These are phyloP conservation scores for Tetanocera ferruginea DNA, from an alignment of 2,888 invertebrate genomes.

Conservation along the genomic window DNA sequence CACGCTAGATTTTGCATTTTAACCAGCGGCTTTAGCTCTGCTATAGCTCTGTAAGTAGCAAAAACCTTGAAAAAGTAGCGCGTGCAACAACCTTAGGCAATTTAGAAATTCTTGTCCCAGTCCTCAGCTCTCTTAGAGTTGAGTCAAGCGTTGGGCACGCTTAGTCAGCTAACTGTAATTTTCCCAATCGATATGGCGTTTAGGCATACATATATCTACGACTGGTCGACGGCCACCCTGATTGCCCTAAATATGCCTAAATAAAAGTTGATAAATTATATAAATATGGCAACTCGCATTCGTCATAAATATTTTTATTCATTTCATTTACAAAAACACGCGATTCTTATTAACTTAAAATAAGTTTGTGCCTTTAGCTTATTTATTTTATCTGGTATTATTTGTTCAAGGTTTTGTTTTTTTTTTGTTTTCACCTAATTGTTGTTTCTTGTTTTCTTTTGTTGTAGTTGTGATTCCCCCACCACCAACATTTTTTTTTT, in stretches of 20 bases:
- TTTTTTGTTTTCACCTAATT: no score
- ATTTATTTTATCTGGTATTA: not conserved
- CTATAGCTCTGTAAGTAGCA: no score
- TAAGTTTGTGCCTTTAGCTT: not conserved
- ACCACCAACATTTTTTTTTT: not conserved
- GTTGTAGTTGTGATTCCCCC: not conserved
- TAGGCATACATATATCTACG: no score
- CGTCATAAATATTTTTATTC: slow-evolving; percentile 10
- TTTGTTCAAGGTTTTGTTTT: not conserved
- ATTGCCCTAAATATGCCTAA: not conserved
- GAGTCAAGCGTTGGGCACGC: no score
- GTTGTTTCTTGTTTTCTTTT: not conserved
- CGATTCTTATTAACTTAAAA: slow-evolving; percentile 19
- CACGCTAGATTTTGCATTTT: no score
- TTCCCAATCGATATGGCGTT: not conserved
- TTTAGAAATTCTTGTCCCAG: no score
- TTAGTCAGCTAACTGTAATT: no score
- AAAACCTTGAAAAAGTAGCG: no score
- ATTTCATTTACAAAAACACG: not conserved
- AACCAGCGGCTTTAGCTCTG: no score
- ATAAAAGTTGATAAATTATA: not conserved
- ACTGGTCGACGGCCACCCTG: not conserved
- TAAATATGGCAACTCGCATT: slow-evolving; percentile 14
- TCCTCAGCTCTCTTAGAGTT: no score
- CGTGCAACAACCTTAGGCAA: no score